A percentile compares a stretch with the other conserved stretches of the same genome.
phyloP scores from a whole-genome alignment of 2,113 vertebrate genomes.

The Syngnathus typhle region DNA sequence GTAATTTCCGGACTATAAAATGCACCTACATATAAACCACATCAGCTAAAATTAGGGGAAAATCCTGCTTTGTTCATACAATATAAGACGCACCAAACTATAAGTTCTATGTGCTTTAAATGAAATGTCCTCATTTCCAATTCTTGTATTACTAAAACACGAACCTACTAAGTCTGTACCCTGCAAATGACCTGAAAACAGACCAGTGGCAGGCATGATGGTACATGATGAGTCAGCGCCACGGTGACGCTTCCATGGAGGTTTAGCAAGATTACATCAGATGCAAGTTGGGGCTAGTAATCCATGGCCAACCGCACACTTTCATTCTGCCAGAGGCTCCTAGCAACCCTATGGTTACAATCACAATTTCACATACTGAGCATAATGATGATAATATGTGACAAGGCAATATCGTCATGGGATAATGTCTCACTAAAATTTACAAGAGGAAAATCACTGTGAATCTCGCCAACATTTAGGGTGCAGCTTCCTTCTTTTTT shows the following conservation, averaged over 20 bases:
- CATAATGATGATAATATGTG: slow-evolving; percentile 8
- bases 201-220: not conserved
- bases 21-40: too few species aligned
- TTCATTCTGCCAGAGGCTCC: not conserved
- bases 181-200: not conserved
- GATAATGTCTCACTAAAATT: slow-evolving; percentile 9
- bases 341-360: slow-evolving; percentile 15
- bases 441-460: slow-evolving; percentile 20
- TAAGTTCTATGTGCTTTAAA: too few species aligned
- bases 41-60: too few species aligned
- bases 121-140: too few species aligned
- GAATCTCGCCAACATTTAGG: not conserved
- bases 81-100: too few species aligned
- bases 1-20: slow-evolving; percentile 6
- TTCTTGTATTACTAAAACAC: not conserved
- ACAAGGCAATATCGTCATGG: slow-evolving; percentile 8
- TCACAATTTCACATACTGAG: slow-evolving; percentile 1
- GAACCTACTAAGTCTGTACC: slow-evolving; percentile 7
- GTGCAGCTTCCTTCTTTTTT: slow-evolving; percentile 18
- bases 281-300: slow-evolving; percentile 1
- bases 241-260: not conserved
- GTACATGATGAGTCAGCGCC: slow-evolving; percentile 19
- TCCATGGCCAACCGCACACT: not conserved
- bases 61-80: too few species aligned
- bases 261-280: slow-evolving; percentile 9